phyloP scores from a whole-genome alignment of 2,888 invertebrate genomes.

The Bombylius discolor region DNA sequence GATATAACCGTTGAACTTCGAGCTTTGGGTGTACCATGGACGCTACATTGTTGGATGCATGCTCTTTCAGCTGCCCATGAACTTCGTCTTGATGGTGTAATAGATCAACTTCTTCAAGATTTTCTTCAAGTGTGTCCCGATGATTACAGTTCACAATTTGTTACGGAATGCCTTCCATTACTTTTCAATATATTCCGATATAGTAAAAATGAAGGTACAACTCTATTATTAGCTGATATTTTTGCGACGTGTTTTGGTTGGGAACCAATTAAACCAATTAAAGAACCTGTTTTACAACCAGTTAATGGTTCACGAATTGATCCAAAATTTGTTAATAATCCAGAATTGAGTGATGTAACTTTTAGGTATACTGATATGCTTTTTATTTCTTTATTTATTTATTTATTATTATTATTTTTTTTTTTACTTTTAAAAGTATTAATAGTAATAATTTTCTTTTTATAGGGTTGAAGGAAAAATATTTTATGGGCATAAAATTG shows the following conservation, averaged over 20 bases:
- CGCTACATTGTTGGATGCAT: conserved; percentile 84
- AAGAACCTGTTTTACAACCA: conserved; percentile 50
- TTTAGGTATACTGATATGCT: conserved; percentile 43
- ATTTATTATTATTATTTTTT: background rate
- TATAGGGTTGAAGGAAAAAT: conserved; percentile 71
- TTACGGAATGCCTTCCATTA: conserved; percentile 78
- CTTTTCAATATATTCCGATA: conserved; percentile 81
- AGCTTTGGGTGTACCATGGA: conserved; percentile 80
- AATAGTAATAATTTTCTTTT: background rate
- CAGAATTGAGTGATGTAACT: conserved; percentile 82
- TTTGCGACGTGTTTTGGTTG: conserved; percentile 81
- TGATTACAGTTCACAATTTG: conserved; percentile 78
- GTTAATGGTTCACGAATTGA: conserved; percentile 66
- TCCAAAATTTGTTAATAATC: conserved; percentile 87
- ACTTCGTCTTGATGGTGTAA: conserved; percentile 66
- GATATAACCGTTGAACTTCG: conserved; percentile 82
- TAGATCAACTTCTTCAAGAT: conserved; percentile 78
- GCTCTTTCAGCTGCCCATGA: conserved; percentile 79
- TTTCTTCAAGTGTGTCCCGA: conserved; percentile 84
- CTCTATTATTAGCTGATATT: conserved; percentile 73
- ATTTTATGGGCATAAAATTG: conserved; percentile 90
- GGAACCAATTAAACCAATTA: conserved; percentile 67
- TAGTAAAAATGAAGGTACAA: conserved; percentile 86
- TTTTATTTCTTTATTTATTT: background rate
- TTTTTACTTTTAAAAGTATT: background rate